Conservation (phyloP, 2,888 invertebrate species). For the Brenthis daphne region DNA sequence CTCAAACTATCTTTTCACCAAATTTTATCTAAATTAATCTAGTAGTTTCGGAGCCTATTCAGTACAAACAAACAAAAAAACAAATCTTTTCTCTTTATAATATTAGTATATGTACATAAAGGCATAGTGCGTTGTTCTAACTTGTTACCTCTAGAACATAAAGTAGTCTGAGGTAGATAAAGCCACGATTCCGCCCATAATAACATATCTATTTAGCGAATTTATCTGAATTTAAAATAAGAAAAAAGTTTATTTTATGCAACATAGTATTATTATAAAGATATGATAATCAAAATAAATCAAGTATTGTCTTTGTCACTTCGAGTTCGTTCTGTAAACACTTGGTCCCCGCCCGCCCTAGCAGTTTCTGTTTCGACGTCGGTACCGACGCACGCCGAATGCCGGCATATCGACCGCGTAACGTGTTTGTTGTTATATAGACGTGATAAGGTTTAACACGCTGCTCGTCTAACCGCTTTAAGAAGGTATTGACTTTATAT, state of each 20-base stretch:
- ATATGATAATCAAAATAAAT: constrained; percentile 22
- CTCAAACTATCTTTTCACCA: no score
- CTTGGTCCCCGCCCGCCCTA: constrained; percentile 57
- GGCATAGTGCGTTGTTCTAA: no score
- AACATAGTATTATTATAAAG: not conserved
- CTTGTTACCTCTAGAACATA: no score
- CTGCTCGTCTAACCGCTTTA: constrained; percentile 20
- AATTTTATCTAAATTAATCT: no score
- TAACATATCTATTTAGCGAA: no score
- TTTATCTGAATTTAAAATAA: not conserved
- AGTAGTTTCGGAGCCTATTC: no score
- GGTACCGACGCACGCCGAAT: constrained; percentile 58
- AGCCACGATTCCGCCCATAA: no score
- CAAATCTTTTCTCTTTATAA: no score
- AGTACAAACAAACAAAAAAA: no score
- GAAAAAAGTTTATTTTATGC: not conserved
- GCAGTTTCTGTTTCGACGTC: constrained; percentile 57
- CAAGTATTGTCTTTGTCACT: constrained; percentile 30
- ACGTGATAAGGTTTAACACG: constrained; percentile 39
- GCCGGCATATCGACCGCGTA: constrained; percentile 55
- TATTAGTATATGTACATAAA: no score
- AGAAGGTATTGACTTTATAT: no score
- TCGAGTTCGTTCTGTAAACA: constrained; percentile 42
- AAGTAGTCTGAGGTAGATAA: no score
- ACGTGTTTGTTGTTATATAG: constrained; percentile 50